These are phyloP conservation scores for Pica pica DNA, from an alignment of 2,113 vertebrate species.

Conservation along the genomic window DNA sequence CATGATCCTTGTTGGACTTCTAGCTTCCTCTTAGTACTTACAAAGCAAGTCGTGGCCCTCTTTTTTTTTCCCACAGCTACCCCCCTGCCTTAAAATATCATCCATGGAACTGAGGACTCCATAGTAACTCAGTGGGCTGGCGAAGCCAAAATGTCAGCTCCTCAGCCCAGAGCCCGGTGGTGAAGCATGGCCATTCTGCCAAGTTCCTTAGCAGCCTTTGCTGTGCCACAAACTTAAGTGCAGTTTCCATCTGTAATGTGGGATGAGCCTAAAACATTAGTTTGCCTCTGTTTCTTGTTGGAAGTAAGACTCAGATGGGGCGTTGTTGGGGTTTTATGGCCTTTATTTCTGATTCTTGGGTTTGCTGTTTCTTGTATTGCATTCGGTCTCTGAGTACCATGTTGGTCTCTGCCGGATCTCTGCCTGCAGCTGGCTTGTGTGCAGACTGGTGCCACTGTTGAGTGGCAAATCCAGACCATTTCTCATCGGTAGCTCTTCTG, in stretches of 20 bases:
- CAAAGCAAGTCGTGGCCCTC: conserved; percentile 28
- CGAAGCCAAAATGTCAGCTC: neutral
- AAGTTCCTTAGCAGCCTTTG: neutral
- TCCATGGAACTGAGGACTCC: conserved; percentile 15
- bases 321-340: neutral
- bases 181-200: neutral
- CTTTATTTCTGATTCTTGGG: conserved; percentile 27
- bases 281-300: neutral
- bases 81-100: conserved; percentile 47
- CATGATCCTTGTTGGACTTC: conserved; percentile 13
- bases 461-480: conserved; percentile 39
- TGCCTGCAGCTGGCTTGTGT: conserved; percentile 47
- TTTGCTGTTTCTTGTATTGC: conserved; percentile 39
- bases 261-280: neutral
- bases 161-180: neutral
- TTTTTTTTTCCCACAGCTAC: conserved; percentile 45
- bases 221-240: neutral
- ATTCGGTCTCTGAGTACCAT: neutral
- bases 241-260: neutral
- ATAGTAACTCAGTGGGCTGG: neutral
- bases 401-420: conserved; percentile 42
- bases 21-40: conserved; percentile 7
- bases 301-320: conserved; percentile 21
- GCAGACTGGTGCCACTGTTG: conserved; percentile 22
- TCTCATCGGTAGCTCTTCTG: conserved; percentile 31